phyloP scores from a whole-genome alignment of 2,888 invertebrate genomes.

The Saturnia pavonia region DNA sequence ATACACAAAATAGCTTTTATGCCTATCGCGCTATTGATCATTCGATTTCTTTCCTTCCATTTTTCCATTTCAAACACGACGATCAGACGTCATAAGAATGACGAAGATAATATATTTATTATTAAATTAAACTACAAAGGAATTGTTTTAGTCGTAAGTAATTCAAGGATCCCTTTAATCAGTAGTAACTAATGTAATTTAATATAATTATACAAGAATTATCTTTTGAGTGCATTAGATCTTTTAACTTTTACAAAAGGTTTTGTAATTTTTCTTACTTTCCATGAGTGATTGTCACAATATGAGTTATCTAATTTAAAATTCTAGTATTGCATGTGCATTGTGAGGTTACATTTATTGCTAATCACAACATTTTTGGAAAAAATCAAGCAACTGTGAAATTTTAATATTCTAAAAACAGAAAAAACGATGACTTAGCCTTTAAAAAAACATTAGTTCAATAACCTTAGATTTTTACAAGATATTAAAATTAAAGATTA shows the following conservation, averaged over 20 bases:
- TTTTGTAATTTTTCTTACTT: background rate
- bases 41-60: background rate
- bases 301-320: too few species aligned
- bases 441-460: too few species aligned
- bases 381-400: background rate
- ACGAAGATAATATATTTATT: background rate
- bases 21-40: background rate
- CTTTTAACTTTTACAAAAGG: background rate
- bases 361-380: background rate
- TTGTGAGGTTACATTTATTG: background rate
- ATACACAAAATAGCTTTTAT: conserved; percentile 10
- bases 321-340: too few species aligned
- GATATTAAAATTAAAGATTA: background rate
- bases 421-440: too few species aligned
- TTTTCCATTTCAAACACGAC: background rate
- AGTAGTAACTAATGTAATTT: background rate
- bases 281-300: background rate
- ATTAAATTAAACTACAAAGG: conserved; percentile 5
- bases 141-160: background rate
- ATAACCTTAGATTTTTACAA: too few species aligned
- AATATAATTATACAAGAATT: background rate
- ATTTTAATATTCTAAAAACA: background rate
- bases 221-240: background rate
- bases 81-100: background rate
- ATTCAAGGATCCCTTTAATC: background rate